Base-by-base conservation (phyloP, 1,140 invertebrate species). In the Asbolus verrucosus region DNA sequence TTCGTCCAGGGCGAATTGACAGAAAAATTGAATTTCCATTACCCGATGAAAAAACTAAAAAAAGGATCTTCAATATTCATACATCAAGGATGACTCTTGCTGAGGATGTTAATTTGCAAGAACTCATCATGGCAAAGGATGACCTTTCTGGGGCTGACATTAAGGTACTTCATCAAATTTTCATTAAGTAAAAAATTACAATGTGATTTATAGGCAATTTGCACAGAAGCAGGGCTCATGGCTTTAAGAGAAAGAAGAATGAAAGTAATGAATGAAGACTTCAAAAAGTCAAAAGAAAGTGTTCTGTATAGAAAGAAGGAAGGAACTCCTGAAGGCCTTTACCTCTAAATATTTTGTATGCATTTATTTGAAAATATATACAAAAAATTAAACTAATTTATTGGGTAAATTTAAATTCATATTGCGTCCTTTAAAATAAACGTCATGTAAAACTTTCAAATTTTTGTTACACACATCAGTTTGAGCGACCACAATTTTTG, bases 221-320 rank as follows among this genome's bases (percentile, higher is more conserved):
- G 98, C 83, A 99, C 98, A 5, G 98, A 99, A 86, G 98, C 97
- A 66, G 98, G 98, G 72, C 83, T 99, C 11, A 94, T 99, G 91
- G 98, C 98, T 15, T 82, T 99, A 19, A 85, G 98, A 75, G 98
- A 99, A 83, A 88, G 98, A 63, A 89, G 98, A 75, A 99, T 99
- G 98, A 98, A 98, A 84, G 98, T 99, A 8, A 99, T 96, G 19
- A 98, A 97, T 85, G 98, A 99, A 83, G 98, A 99, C 83, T 99
- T 99, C 81, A 95, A 95, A 80, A 99, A 99, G 82, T 98, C 98
- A 0, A 99, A 99, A 83, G 98, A 99, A 82, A 99, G 97, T 85
- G 98, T 99, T 46, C 85, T 99, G 9, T 99, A 99, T 83, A 88
- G 97, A 15, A 99, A 99, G 86, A 98, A 99, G 82, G 98, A 99